Percentiles rank a stretch among this genome's conserved stretches.
Evolutionary conservation across 2,797 vertebrate species (phyloP).

Genomic region (Xenentodon cancila): DNA sequence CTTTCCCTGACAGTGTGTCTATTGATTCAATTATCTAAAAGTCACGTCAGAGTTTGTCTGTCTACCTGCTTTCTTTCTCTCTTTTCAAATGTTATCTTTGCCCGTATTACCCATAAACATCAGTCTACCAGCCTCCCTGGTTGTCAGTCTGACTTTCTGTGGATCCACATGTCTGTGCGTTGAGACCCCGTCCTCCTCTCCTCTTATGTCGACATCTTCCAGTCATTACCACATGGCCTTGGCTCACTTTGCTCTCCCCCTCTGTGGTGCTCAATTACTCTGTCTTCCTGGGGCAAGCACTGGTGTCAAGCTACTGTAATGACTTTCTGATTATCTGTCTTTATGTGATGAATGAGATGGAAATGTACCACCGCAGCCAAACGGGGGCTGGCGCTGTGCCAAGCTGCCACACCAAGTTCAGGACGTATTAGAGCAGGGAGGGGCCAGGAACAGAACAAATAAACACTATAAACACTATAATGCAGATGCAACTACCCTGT

Average conservation of each 20-base stretch:
- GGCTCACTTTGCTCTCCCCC: slow-evolving; percentile 85
- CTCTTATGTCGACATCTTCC: slow-evolving; percentile 88
- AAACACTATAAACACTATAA: slow-evolving; percentile 64
- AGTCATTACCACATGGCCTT: slow-evolving; percentile 95
- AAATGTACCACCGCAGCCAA: slow-evolving; percentile 92
- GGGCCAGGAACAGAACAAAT: slow-evolving; percentile 62
- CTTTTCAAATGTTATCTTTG: slow-evolving; percentile 36
- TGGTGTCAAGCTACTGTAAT: slow-evolving; percentile 96
- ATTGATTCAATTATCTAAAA: slow-evolving; percentile 65
- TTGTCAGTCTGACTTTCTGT: slow-evolving; percentile 51
- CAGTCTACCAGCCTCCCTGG: slow-evolving; percentile 27
- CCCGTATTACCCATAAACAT: slow-evolving; percentile 21
- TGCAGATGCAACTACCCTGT: slow-evolving; percentile 44
- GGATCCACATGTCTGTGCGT: slow-evolving; percentile 37
- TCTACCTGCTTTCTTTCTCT: slow-evolving; percentile 11
- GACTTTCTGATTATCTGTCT: slow-evolving; percentile 99
- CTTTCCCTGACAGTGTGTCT: slow-evolving; percentile 48
- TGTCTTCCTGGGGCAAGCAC: slow-evolving; percentile 90
- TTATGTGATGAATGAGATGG: slow-evolving; percentile 99
- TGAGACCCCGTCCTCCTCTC: slow-evolving; percentile 60
- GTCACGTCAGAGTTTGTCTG: slow-evolving; percentile 46
- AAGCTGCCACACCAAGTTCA: slow-evolving; percentile 79
- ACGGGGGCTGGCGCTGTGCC: slow-evolving; percentile 84
- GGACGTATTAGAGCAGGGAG: slow-evolving; percentile 43
- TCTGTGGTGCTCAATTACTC: slow-evolving; percentile 95